These are phyloP conservation scores for Charina bottae DNA, from an alignment of 2,113 vertebrate species.

Conservation along the genomic window DNA sequence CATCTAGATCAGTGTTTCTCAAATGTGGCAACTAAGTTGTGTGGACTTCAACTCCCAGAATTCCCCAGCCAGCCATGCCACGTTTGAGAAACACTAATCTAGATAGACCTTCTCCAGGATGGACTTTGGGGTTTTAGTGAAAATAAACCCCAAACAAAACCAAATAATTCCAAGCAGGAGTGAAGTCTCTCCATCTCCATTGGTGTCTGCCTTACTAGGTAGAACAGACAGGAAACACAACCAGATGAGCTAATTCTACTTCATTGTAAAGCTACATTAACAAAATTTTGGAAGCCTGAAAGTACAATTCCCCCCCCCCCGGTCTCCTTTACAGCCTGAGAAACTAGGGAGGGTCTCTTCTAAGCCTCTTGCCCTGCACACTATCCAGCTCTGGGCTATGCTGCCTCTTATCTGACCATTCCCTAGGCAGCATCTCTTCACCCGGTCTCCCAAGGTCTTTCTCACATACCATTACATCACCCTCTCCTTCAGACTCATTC, in stretches of 20 bases:
- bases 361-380: background rate
- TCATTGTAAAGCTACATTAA: background rate
- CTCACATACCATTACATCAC: background rate
- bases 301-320: background rate
- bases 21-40: background rate
- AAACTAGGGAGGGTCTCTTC: background rate
- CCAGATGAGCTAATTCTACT: background rate
- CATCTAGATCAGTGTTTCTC: background rate
- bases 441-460: background rate
- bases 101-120: background rate
- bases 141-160: background rate
- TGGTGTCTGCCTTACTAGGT: too few species aligned
- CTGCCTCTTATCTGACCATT: background rate
- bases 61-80: background rate
- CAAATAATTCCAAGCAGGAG: background rate
- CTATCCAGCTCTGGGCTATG: background rate
- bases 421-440: background rate
- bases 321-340: background rate
- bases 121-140: background rate
- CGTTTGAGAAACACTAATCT: background rate
- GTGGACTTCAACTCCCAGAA: background rate
- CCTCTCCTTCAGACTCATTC: too few species aligned
- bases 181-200: background rate
- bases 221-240: background rate
- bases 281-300: background rate